Conservation (phyloP, 1,140 invertebrate genomes). For the Ectropis grisescens region DNA sequence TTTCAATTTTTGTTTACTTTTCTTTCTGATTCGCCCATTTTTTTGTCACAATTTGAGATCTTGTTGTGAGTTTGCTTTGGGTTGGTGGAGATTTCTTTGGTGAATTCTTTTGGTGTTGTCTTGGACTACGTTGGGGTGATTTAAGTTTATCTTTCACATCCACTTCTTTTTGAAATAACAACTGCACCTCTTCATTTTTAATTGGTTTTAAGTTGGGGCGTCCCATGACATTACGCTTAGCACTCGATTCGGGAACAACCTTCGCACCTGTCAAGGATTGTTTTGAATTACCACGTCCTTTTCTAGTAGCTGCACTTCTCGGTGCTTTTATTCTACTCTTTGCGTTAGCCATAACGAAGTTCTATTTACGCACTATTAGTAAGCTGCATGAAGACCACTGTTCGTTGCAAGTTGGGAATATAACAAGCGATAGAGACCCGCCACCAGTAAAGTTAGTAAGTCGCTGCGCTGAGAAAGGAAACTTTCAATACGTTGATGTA, state of each 20-base stretch:
- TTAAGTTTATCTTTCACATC: no score
- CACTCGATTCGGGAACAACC: no score
- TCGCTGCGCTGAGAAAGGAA: not conserved
- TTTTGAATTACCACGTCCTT: conserved; percentile 28
- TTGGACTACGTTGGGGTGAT: no score
- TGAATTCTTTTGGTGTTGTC: no score
- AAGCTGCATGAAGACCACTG: conserved; percentile 9
- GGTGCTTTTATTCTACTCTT: conserved; percentile 44
- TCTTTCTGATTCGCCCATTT: conserved; percentile 31
- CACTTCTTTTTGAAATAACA: no score
- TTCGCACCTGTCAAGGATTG: conserved; percentile 28
- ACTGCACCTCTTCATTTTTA: no score
- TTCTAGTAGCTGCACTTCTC: conserved; percentile 28
- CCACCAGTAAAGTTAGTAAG: conserved; percentile 47
- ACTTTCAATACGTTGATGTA: conserved; percentile 14
- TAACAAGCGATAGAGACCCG: conserved; percentile 46
- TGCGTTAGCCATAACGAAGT: conserved; percentile 58
- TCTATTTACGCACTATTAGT: conserved; percentile 22
- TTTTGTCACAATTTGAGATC: conserved; percentile 17
- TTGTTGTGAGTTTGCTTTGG: no score
- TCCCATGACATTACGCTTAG: no score
- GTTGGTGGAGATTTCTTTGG: no score
- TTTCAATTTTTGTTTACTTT: conserved; percentile 29
- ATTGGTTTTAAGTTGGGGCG: no score
- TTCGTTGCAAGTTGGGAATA: conserved; percentile 5